Evolutionary conservation across 2,888 invertebrate species (phyloP).

Genomic region (Patella pellucida): DNA sequence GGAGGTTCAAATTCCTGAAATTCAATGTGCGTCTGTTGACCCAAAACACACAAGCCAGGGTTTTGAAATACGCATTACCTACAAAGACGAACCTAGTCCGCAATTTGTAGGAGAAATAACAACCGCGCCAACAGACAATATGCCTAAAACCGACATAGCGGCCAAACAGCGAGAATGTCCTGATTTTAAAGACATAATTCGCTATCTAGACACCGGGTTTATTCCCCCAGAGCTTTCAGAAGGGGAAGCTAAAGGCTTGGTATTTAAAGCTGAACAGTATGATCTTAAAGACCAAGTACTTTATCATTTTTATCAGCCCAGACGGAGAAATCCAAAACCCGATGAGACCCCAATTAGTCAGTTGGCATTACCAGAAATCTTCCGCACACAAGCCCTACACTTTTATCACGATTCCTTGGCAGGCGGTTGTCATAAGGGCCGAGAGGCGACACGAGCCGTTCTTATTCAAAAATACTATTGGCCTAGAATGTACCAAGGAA

Average conservation of each 20-base stretch:
- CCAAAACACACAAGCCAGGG: background rate
- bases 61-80: background rate
- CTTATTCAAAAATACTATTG: slow-evolving; percentile 29
- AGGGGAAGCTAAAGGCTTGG: background rate
- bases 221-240: background rate
- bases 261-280: background rate
- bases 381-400: background rate
- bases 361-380: background rate
- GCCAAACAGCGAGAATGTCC: background rate
- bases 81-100: background rate
- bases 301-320: background rate
- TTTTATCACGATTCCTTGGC: background rate
- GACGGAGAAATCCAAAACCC: background rate
- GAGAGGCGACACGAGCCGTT: slow-evolving; percentile 19
- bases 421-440: slow-evolving; percentile 17
- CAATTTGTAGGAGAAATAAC: background rate
- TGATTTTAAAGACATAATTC: background rate
- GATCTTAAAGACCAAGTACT: background rate
- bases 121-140: background rate
- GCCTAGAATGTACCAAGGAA: slow-evolving; percentile 24
- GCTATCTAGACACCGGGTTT: background rate
- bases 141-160: background rate
- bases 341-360: background rate
- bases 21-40: background rate
- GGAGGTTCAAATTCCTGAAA: background rate